These are phyloP conservation scores for Unio pictorum DNA, from an alignment of 2,888 invertebrate genomes.

Conservation along the genomic window DNA sequence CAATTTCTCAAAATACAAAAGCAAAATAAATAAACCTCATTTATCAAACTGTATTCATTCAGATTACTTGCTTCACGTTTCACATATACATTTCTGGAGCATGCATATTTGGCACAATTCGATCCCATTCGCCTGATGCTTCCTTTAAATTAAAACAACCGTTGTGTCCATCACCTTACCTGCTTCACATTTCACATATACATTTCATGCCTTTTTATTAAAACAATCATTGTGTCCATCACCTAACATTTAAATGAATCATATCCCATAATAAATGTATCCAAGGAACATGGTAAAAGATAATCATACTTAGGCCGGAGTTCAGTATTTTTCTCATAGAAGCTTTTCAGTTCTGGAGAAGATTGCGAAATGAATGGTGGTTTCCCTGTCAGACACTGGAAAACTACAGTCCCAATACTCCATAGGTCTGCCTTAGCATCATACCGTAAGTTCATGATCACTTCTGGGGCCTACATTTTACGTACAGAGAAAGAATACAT, in stretches of 20 bases:
- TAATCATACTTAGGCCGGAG: constrained; percentile 71
- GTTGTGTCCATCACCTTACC: background rate
- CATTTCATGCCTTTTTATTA: too few species aligned
- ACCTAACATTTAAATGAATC: background rate
- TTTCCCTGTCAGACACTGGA: constrained; percentile 97
- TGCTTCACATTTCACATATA: too few species aligned
- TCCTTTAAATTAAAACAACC: too few species aligned
- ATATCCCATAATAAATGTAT: background rate
- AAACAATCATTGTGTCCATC: background rate
- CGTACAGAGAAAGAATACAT: constrained; percentile 76
- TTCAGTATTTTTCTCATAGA: constrained; percentile 90
- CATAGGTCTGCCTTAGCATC: constrained; percentile 99
- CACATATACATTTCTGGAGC: too few species aligned
- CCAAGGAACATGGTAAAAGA: background rate
- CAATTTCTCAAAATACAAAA: too few species aligned
- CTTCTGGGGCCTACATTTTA: constrained; percentile 88
- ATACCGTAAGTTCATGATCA: constrained; percentile 98
- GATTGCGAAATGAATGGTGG: constrained; percentile 99
- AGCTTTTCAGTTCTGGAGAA: constrained; percentile 95
- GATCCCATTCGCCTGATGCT: too few species aligned
- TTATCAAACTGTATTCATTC: too few species aligned
- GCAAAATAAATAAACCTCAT: too few species aligned
- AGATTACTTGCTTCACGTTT: too few species aligned
- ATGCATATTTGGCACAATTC: too few species aligned
- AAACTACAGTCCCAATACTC: constrained; percentile 99